These are phyloP conservation scores for Cephalotes varians DNA, from an alignment of 2,888 invertebrate species.

Conservation along the genomic window DNA sequence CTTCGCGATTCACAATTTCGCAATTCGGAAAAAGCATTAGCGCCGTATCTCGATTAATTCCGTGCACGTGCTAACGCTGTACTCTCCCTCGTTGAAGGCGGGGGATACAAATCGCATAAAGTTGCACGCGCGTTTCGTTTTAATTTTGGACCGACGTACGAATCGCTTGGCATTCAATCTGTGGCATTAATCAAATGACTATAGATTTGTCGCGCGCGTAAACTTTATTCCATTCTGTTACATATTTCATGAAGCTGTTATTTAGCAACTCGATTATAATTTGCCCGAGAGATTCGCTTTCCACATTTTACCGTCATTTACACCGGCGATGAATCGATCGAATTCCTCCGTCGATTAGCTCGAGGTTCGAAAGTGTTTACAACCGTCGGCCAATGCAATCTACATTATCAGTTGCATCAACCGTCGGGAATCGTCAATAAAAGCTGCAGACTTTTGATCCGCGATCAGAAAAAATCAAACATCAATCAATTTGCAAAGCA, in stretches of 20 bases:
- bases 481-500: neutral
- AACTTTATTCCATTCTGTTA: slow-evolving; percentile 37
- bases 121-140: slow-evolving; percentile 27
- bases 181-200: slow-evolving; percentile 46
- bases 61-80: slow-evolving; percentile 7
- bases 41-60: slow-evolving; percentile 35
- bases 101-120: slow-evolving; percentile 33
- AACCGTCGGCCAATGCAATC: slow-evolving; percentile 21
- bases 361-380: neutral
- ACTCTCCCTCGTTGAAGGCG: slow-evolving; percentile 35
- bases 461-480: slow-evolving; percentile 4
- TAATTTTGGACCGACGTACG: slow-evolving; percentile 21
- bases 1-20: slow-evolving; percentile 29
- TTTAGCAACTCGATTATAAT: slow-evolving; percentile 24
- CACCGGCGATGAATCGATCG: slow-evolving; percentile 27
- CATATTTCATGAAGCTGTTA: slow-evolving; percentile 45
- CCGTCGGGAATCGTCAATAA: neutral
- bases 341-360: slow-evolving; percentile 5
- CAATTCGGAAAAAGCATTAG: slow-evolving; percentile 35
- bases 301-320: neutral
- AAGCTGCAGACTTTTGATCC: neutral
- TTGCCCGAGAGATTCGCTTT: neutral
- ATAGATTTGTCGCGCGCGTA: slow-evolving; percentile 32
- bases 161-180: slow-evolving; percentile 42
- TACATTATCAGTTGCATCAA: slow-evolving; percentile 47